Percentiles rank a stretch among this genome's conserved stretches.
These are phyloP conservation scores for Papilio gigon DNA, from an alignment of 2,888 invertebrate species.

Conservation along the genomic window DNA sequence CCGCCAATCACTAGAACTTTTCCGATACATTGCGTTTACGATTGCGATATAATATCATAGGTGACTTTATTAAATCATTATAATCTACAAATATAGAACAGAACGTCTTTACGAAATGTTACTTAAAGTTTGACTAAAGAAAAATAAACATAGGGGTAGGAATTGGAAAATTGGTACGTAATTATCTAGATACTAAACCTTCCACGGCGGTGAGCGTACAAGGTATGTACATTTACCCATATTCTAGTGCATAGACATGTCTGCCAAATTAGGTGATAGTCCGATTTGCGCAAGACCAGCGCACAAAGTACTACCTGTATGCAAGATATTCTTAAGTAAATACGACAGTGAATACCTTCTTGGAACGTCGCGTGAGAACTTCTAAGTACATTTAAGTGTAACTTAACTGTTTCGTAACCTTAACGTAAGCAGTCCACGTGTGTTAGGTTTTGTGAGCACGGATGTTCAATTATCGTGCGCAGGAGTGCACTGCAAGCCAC, in stretches of 20 bases:
- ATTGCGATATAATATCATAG: no score
- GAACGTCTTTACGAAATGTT: no score
- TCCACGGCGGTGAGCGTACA: no score
- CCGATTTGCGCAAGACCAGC: slow-evolving; percentile 11
- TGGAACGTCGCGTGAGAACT: slow-evolving; percentile 23
- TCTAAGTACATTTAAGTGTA: slow-evolving; percentile 19
- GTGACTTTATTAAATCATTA: no score
- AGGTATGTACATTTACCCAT: no score
- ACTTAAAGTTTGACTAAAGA: no score
- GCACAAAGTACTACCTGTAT: not conserved
- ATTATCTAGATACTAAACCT: no score
- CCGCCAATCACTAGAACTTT: not conserved
- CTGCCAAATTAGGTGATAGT: slow-evolving; percentile 4
- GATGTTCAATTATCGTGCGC: slow-evolving; percentile 34
- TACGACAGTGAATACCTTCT: slow-evolving; percentile 25
- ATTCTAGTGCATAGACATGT: not conserved
- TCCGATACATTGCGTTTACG: not conserved
- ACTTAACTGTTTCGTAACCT: slow-evolving; percentile 25
- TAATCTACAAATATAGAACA: no score
- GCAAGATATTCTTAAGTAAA: slow-evolving; percentile 27
- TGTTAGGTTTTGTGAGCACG: slow-evolving; percentile 29
- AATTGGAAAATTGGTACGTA: no score
- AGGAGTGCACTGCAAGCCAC: slow-evolving; percentile 25
- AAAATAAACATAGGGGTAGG: no score
- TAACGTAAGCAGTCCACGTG: slow-evolving; percentile 19